Evolutionary conservation across 2,888 invertebrate genomes (phyloP), one percentile per base, ranked within the genome.

Genomic region (Trilocha varians): DNA sequence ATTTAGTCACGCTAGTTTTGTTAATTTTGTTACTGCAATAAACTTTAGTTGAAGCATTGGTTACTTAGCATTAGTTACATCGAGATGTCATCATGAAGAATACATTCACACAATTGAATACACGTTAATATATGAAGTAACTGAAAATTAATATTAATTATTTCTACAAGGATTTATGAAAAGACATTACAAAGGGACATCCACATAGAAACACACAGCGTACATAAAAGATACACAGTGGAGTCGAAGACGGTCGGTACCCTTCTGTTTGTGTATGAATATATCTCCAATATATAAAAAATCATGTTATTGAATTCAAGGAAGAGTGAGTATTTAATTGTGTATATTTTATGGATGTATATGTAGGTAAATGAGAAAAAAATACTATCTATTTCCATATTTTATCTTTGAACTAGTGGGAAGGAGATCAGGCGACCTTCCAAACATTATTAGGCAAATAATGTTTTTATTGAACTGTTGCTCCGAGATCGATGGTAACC

Each of bases 151-250:
- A 17, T 16, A 13, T n/a, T 11, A 13, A 25, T 25, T 48, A 47
- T 17, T 41, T 51, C 44, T 50, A 53, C 41, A 45, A 43, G 45
- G 43, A 42, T 46, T 47, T 35, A 48, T 47, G 44, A 44, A 46
- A 42, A 47, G 40, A 40, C 38, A 48, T 32, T 13, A 48, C 44
- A 45, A 54, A 47, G 38, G 53, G 51, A 52, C 57, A 52, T 55
- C 53, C 50, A 54, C 45, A 62, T 54, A 56, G 58, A 61, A 48
- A 65, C 59, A 60, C 47, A 49, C 40, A 50, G 47, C 41, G 50
- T 46, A 62, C 48, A 68, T 52, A 60, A 54, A 55, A 62, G 59
- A 60, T 46, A 64, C n/a, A 62, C 58, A 60, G 63, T 58, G 61
- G 63, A 60, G 55, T 55, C 56, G 64, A 60, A 58, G 62, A 64